Evolutionary conservation across 2,888 invertebrate species (phyloP).

Genomic region (Eumerus sabulonum): DNA sequence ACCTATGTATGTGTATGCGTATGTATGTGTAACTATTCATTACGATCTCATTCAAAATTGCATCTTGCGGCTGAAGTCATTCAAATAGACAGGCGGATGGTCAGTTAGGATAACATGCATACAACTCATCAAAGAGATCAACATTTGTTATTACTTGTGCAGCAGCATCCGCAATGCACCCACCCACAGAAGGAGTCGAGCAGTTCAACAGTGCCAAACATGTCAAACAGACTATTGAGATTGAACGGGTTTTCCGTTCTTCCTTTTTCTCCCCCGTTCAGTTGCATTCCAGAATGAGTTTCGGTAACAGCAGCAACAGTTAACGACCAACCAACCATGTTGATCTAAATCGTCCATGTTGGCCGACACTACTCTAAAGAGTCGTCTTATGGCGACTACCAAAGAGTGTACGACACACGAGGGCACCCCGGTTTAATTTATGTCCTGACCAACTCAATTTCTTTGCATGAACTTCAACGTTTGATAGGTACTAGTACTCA

Average conservation of each 20-base stretch:
- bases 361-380: conserved; percentile 36
- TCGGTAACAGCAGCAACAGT: conserved; percentile 25
- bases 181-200: conserved; percentile 44
- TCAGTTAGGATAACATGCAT: not conserved
- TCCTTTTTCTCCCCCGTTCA: conserved; percentile 1
- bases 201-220: conserved; percentile 26
- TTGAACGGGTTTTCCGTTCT: conserved; percentile 49
- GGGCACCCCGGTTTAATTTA: conserved; percentile 63
- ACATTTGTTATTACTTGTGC: conserved; percentile 14
- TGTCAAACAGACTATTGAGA: conserved; percentile 61
- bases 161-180: conserved; percentile 16
- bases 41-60: conserved; percentile 59
- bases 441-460: conserved; percentile 68
- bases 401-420: conserved; percentile 15
- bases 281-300: not conserved
- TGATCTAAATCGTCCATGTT: conserved; percentile 60
- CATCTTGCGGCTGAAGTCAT: conserved; percentile 51
- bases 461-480: conserved; percentile 65
- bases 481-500: conserved; percentile 29
- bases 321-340: conserved; percentile 19
- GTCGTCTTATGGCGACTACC: conserved; percentile 32
- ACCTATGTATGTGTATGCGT: not conserved
- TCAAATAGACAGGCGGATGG: conserved; percentile 26
- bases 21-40: conserved; percentile 51
- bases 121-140: conserved; percentile 40